Evolutionary conservation across 2,888 invertebrate species (phyloP), one percentile per base, ranked within the genome.

Genomic region (Gibbula magus): DNA sequence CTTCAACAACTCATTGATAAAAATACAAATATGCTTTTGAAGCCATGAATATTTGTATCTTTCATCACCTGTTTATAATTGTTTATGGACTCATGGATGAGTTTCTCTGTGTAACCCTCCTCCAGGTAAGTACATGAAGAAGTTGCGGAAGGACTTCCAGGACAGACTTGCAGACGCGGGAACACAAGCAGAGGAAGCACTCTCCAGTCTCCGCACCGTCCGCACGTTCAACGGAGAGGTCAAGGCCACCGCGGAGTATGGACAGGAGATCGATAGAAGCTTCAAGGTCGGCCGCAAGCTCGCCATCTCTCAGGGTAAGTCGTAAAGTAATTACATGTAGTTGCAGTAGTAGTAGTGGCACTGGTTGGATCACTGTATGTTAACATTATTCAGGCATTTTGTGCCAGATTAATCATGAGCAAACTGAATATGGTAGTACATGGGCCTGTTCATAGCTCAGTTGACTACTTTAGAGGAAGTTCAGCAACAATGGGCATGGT

Each of bases 161-260:
- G 92, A 92, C 80, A 81, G 89, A 45, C 85, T 92, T 22, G 92
- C 91, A 7, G 91, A 91, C 78, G 91, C 91, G 0, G 90, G 91
- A 18, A 91, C 91, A 0, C 86, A 88, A 66, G 92, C 92, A 13
- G 92, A 92, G 80, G 92, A 92, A 77, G 86, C 85, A 39, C 83
- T 92, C 39, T 91, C 91, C 13, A 91, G 91, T 76, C 84, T 92
- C 0, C 85, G 92, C 25, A 92, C 92, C 7, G 92, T 92, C 18
- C 83, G 91, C 5, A 90, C 89, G 67, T 92, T 92, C 79, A 86
- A 88, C 13, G 91, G 89, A 3, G 92, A 92, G 81, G 78, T 67
- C 2, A 92, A 91, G 81, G 86, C 88, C 0, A 67, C 67, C 4
- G 75, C 78, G 0, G 53, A 81, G 7, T 92, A 92, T 79, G 83